These are phyloP conservation scores for Poeciliopsis occidentalis DNA, from an alignment of 2,113 vertebrate genomes.

Conservation along the genomic window DNA sequence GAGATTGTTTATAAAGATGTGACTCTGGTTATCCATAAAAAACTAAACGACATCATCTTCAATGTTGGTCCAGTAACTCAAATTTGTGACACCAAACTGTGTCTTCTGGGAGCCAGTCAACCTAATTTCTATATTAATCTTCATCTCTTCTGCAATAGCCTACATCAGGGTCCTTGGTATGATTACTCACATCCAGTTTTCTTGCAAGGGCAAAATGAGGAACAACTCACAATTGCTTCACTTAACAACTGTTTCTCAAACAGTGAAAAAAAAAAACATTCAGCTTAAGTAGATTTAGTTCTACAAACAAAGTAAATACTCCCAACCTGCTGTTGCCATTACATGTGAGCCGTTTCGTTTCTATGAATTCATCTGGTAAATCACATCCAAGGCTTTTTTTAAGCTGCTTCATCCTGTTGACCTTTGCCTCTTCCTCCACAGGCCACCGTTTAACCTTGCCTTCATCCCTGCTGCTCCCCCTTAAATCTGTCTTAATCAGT, in stretches of 20 bases:
- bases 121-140: slow-evolving; percentile 78
- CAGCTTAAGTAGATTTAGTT: background rate
- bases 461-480: background rate
- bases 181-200: slow-evolving; percentile 34
- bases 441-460: background rate
- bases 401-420: background rate
- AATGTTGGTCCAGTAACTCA: slow-evolving; percentile 52
- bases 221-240: background rate
- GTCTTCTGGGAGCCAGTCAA: slow-evolving; percentile 71
- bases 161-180: slow-evolving; percentile 58
- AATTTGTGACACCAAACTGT: slow-evolving; percentile 59
- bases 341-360: background rate
- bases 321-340: background rate
- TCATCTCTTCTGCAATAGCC: slow-evolving; percentile 58
- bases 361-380: background rate
- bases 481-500: background rate
- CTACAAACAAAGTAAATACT: background rate
- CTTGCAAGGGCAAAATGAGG: slow-evolving; percentile 12
- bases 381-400: background rate
- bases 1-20: background rate
- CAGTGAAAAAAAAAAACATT: background rate
- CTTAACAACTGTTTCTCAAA: background rate
- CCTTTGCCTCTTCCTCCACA: background rate
- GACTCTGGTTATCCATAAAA: slow-evolving; percentile 12
- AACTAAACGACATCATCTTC: slow-evolving; percentile 19